Conservation (phyloP, 2,113 vertebrate genomes). For the Procavia capensis region DNA sequence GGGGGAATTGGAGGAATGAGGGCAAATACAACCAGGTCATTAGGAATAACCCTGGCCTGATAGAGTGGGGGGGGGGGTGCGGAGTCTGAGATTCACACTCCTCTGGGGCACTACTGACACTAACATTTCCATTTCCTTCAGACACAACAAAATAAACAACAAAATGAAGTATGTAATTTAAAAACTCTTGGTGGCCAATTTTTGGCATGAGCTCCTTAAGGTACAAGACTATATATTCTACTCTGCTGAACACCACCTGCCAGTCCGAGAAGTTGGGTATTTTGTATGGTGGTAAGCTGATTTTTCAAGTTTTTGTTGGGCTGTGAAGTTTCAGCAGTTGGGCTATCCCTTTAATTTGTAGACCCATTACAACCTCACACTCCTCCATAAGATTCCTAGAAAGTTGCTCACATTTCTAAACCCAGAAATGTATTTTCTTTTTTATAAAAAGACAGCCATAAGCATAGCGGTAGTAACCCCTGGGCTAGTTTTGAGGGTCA, state of each 20-base stretch:
- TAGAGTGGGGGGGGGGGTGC: too few relatives aligned
- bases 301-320: not conserved
- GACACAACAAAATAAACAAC: not conserved
- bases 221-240: not conserved
- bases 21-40: not conserved
- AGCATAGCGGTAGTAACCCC: not conserved
- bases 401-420: not conserved
- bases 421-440: not conserved
- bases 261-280: not conserved
- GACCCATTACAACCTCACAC: not conserved
- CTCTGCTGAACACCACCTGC: not conserved
- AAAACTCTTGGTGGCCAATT: not conserved
- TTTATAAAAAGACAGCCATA: not conserved
- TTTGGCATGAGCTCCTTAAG: not conserved
- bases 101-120: not conserved
- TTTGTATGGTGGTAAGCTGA: not conserved
- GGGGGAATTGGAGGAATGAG: not conserved
- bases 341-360: not conserved
- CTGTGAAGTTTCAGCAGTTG: constrained; percentile 6
- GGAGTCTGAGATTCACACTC: not conserved
- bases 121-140: not conserved
- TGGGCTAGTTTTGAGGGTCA: not conserved
- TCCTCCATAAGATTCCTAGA: not conserved
- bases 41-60: not conserved
- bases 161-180: not conserved